Percentiles rank a stretch among this genome's conserved stretches.
phyloP scores from a whole-genome alignment of 2,797 vertebrate genomes.

The Pogonophryne albipinna region DNA sequence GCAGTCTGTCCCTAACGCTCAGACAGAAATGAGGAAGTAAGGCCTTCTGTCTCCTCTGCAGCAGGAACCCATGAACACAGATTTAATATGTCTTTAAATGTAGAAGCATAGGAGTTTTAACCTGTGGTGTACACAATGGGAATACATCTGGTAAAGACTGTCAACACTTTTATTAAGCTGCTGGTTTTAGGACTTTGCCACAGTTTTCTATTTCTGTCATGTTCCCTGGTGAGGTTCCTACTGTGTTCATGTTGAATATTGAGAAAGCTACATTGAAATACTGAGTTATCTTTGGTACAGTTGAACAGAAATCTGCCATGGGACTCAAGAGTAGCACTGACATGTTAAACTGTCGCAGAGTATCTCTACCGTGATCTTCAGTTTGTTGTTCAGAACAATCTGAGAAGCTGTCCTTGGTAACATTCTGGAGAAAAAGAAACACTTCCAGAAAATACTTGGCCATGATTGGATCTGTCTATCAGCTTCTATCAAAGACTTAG shows the following conservation, averaged over 20 bases:
- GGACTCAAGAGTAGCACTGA: not conserved
- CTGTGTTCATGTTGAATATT: constrained; percentile 39
- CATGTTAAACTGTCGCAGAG: not conserved
- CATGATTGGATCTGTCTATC: no score
- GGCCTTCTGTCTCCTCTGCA: constrained; percentile 26
- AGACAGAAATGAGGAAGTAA: constrained; percentile 17
- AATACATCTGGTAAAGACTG: constrained; percentile 38
- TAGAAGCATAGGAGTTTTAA: constrained; percentile 35
- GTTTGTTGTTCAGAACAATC: no score
- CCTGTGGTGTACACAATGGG: constrained; percentile 36
- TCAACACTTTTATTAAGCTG: constrained; percentile 44
- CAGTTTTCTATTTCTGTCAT: constrained; percentile 30
- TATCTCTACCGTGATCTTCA: not conserved
- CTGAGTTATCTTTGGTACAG: constrained; percentile 30
- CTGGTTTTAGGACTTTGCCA: constrained; percentile 30
- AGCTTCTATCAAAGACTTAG: no score
- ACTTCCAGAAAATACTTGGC: no score
- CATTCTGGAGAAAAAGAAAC: no score
- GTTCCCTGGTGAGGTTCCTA: constrained; percentile 19
- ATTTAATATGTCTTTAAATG: constrained; percentile 50
- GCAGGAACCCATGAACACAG: constrained; percentile 16
- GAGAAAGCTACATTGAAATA: constrained; percentile 2
- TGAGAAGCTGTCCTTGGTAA: no score
- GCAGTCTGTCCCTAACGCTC: constrained; percentile 26
- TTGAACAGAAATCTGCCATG: not conserved